phyloP scores from a whole-genome alignment of 35 echinoderm and acorn worm species.

The Amphiura filiformis region DNA sequence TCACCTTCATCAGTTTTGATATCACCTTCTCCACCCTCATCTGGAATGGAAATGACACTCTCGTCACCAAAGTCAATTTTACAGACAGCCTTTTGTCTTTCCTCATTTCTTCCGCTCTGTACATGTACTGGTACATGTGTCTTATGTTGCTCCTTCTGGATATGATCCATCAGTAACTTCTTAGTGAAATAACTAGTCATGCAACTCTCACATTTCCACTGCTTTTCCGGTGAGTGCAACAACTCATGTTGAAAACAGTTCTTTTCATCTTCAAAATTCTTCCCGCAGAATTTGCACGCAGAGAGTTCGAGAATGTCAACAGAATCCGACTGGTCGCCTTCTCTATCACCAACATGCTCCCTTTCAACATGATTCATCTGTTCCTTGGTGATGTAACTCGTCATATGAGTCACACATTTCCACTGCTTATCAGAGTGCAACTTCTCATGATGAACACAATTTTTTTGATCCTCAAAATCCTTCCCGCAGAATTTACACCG shows the following conservation, averaged over 20 bases:
- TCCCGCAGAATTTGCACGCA: neutral
- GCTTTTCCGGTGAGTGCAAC: neutral
- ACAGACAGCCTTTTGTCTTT: no score
- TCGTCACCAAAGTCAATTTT: no score
- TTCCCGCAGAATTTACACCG: neutral
- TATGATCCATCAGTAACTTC: neutral
- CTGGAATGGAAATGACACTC: no score
- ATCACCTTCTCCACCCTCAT: no score
- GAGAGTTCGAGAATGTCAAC: no score
- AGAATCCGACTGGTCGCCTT: no score
- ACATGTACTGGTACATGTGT: no score
- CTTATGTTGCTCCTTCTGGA: neutral
- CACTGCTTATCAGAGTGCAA: neutral
- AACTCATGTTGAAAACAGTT: neutral
- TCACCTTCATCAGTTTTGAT: no score
- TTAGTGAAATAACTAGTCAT: neutral
- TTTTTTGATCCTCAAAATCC: neutral
- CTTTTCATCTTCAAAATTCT: neutral
- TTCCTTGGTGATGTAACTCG: neutral
- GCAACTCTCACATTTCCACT: neutral
- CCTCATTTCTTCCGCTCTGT: no score
- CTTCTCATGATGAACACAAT: neutral
- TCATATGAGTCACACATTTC: neutral
- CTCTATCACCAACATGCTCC: no score
- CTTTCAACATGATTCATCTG: no score